Percentiles rank a stretch among this genome's conserved stretches.
Conservation (phyloP, 2,797 vertebrate genomes). For the Emydoidea blandingii region DNA sequence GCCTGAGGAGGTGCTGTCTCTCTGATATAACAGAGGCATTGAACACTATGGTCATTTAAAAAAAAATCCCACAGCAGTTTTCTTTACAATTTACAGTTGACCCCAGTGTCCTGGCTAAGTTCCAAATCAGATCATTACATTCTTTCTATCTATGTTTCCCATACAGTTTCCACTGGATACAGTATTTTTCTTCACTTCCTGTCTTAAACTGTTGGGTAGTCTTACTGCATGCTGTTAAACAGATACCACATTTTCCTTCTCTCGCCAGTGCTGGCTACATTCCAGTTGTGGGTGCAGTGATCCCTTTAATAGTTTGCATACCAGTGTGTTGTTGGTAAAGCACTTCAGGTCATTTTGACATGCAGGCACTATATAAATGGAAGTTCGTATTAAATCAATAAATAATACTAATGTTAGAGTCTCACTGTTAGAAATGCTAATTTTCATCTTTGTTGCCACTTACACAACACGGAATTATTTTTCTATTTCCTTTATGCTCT, state of each 20-base stretch:
- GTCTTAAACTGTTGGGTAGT: neutral
- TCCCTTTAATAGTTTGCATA: neutral
- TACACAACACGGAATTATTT: neutral
- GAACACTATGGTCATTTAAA: conserved; percentile 49
- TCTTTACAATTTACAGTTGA: conserved; percentile 30
- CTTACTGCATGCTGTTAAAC: neutral
- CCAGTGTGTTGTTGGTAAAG: neutral
- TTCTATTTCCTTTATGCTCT: neutral
- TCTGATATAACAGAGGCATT: conserved; percentile 44
- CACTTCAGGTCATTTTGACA: neutral
- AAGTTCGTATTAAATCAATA: neutral
- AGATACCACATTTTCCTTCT: rapidly evolving
- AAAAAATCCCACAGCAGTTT: conserved; percentile 34
- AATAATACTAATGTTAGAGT: neutral
- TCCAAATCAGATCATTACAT: neutral
- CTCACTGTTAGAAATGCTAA: neutral
- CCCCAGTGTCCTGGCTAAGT: neutral
- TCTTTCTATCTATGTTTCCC: neutral
- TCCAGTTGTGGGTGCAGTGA: rapidly evolving
- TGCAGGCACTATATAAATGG: neutral
- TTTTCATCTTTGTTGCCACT: neutral
- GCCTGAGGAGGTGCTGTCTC: neutral
- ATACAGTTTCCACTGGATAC: neutral
- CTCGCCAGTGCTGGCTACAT: neutral
- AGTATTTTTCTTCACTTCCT: conserved; percentile 33